Evolutionary conservation across 2,113 vertebrate species (phyloP), one percentile per base, ranked within the genome.

Genomic region (Etia nguti): DNA sequence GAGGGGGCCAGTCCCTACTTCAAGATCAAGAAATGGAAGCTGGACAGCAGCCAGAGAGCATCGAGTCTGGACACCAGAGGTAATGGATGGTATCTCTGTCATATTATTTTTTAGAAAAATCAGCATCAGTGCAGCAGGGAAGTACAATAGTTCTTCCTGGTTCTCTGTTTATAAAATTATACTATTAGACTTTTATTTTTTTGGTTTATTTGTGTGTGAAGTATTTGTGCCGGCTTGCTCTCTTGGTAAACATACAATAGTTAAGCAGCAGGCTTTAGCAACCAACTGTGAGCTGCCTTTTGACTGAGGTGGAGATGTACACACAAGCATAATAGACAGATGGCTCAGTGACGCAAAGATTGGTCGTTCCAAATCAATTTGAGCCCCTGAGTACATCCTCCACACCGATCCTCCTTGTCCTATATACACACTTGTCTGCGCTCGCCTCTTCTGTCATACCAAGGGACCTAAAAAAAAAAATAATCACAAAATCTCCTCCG

Each of bases 31-130:
- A 98, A 97, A 86, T 99, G 98, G 98, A 99, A 98, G 88, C 94
- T 99, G 91, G 98, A 99, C 94, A 97, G 97, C 91, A 98, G 95
- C 95, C 98, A 99, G 91, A 95, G 98, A 84, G 98, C 98, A 0
- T 98, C 98, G 59, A 99, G 98, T 93, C 96, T 99, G 95, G 98
- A 99, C 90, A 99, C 97, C 1, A 96, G 98, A 97, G 98, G 98
- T 99, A 89, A 96, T 94, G 57, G 82, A 86, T 80, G 34, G 15
- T 54, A 38, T 81, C 82, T 73, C 20, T 73, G 46, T 11, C 15
- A 10, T 46, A 52, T 81, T 85, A 83, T 83, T 79, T 81, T 85
- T 87, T 10, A 82, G 56, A 60, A 85, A 77, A n/a, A 15, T 68
- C 20, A 18, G 36, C 24, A 38, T 8, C 48, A 52, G 34, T 86